phyloP scores from a whole-genome alignment of 2,888 invertebrate species.

The Drosophila neotestacea region DNA sequence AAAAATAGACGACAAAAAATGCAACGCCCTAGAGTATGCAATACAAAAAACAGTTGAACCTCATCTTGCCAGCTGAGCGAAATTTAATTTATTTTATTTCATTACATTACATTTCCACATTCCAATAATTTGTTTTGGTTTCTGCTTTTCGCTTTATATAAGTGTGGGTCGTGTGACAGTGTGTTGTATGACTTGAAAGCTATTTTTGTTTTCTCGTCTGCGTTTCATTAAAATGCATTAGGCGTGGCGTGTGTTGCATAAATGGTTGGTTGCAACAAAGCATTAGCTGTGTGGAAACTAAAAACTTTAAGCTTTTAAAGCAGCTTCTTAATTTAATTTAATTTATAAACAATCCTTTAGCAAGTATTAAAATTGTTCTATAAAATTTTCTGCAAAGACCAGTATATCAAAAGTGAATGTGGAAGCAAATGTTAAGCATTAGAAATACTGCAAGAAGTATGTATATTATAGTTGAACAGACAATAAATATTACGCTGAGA shows the following conservation, averaged over 20 bases:
- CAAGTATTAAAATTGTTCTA: not conserved
- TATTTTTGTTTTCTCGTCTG: constrained; percentile 46
- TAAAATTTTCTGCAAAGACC: not conserved
- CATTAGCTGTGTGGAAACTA: not conserved
- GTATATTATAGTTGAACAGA: too few species aligned
- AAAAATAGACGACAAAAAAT: constrained; percentile 54
- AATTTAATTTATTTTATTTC: too few species aligned
- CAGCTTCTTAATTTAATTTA: constrained; percentile 11
- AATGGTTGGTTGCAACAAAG: constrained; percentile 19
- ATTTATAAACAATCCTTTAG: constrained; percentile 1
- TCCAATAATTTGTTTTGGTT: constrained; percentile 64
- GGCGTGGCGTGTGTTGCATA: constrained; percentile 48
- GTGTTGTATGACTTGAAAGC: constrained; percentile 21
- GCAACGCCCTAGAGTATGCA: constrained; percentile 56
- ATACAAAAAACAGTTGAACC: too few species aligned
- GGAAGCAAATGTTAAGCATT: too few species aligned
- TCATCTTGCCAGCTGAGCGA: too few species aligned
- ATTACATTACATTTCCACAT: constrained; percentile 50
- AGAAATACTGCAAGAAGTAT: too few species aligned
- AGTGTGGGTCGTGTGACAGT: constrained; percentile 7
- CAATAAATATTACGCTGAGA: too few species aligned
- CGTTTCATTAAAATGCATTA: constrained; percentile 75
- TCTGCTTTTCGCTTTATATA: constrained; percentile 28
- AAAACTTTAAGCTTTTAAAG: constrained; percentile 3
- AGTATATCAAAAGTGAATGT: too few species aligned